Conservation (phyloP, 2,888 invertebrate species). For the Megastigmus dorsalis region DNA sequence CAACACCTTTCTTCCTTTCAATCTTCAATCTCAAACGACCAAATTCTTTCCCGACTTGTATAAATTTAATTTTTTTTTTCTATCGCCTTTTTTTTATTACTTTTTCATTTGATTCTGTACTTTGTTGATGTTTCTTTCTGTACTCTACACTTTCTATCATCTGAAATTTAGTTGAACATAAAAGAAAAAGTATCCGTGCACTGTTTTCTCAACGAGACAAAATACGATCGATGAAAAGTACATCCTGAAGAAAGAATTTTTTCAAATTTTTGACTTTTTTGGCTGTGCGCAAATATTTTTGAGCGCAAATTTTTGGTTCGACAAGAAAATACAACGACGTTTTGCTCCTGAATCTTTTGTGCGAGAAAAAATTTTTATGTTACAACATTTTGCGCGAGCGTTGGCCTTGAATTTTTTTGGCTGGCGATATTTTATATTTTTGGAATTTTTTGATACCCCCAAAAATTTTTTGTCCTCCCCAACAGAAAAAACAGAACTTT, state of each 20-base stretch:
- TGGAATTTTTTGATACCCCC: slow-evolving; percentile 68
- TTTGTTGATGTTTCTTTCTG: background rate
- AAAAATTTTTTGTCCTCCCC: slow-evolving; percentile 57
- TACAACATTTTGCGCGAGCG: slow-evolving; percentile 22
- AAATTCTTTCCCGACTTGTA: slow-evolving; percentile 54
- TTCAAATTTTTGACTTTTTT: slow-evolving; percentile 12
- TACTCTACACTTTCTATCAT: background rate
- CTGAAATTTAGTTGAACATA: no score
- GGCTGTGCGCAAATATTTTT: slow-evolving; percentile 65
- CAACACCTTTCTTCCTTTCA: slow-evolving; percentile 45
- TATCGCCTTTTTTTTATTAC: background rate
- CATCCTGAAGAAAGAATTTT: background rate
- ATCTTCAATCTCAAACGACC: slow-evolving; percentile 60
- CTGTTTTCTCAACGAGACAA: no score
- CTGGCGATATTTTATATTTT: slow-evolving; percentile 75
- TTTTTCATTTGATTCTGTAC: background rate
- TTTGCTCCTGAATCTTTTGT: slow-evolving; percentile 19
- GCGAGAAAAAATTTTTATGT: background rate
- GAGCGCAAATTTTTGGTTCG: slow-evolving; percentile 59
- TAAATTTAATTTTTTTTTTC: slow-evolving; percentile 3
- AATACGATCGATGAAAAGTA: background rate
- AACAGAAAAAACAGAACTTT: slow-evolving; percentile 60
- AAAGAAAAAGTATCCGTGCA: no score
- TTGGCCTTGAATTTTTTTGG: slow-evolving; percentile 69
- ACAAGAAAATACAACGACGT: slow-evolving; percentile 23